phyloP scores from a whole-genome alignment of 2,888 invertebrate genomes.

The Stratiomys singularior region DNA sequence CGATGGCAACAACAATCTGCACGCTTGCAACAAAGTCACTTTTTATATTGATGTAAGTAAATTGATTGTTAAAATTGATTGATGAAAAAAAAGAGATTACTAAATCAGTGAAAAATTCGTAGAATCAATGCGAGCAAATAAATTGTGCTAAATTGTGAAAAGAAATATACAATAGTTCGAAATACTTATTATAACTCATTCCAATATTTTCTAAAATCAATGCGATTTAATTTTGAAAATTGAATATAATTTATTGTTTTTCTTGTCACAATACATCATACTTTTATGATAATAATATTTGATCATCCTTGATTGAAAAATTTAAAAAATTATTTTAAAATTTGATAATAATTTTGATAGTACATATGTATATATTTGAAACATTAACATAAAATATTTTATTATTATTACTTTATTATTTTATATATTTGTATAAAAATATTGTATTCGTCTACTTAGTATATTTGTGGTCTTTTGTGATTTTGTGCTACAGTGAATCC shows the following conservation, averaged over 20 bases:
- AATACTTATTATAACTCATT: not conserved
- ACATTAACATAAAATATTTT: not conserved
- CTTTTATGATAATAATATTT: too few species aligned
- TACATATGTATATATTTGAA: not conserved
- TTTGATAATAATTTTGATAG: too few species aligned
- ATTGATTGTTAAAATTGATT: not conserved
- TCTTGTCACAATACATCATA: not conserved
- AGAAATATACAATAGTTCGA: not conserved
- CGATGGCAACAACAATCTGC: not conserved
- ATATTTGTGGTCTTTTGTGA: not conserved
- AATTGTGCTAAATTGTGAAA: not conserved
- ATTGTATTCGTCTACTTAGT: too few species aligned
- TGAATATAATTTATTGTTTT: not conserved
- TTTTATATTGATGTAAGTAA: not conserved
- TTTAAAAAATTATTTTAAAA: too few species aligned
- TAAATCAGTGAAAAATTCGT: not conserved
- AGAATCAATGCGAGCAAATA: not conserved
- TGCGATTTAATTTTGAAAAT: not conserved
- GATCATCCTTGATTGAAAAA: too few species aligned
- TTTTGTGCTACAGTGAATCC: not conserved
- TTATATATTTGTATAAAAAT: not conserved
- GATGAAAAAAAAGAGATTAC: too few species aligned
- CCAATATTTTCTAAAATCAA: not conserved
- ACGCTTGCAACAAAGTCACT: not conserved
- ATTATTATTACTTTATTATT: not conserved